Base-by-base conservation (phyloP, 2,797 vertebrate species). In the Labroides dimidiatus region DNA sequence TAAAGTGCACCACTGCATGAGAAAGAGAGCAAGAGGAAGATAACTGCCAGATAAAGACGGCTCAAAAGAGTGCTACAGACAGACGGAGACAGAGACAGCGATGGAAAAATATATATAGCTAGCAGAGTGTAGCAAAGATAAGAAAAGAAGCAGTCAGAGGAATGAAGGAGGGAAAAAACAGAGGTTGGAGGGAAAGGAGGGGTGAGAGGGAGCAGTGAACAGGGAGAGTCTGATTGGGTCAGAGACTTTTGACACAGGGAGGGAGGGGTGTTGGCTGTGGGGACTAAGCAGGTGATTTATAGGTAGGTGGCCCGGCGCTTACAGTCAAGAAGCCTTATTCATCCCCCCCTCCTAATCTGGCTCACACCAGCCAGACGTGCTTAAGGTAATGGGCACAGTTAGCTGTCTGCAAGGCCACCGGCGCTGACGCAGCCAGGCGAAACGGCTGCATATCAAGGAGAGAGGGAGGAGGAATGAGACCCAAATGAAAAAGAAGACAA, bases 211-310 rank as follows among this genome's bases (percentile, higher is more conserved):
- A 69, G 56, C 17, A 14, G 14, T 4, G 19, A 63, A 56, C 54
- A 47, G 53, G 9, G 55, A 68, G 53, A 84, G 82, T 85, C 56
- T 80, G 65, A 39, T 71, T 65, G 82, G 84, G 80, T 89, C 64
- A 62, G 62, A 77, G 56, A 69, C 58, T 54, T 81, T 82, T 82
- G 76, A 73, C 60, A 68, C 54, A 33, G 63, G 48, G 66, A 63
- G 30, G 5, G 52, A 56, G 49, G 27, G 48, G 24, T 23, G 24
- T 72, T 81, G 75, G 87, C 76, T 81, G 69, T 43, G 60, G 70
- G 67, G 81, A 84, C 80, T 80, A 78, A 85, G 83, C 67, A 49
- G 81, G 78, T 90, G 84, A 92, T 89, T 91, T 88, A 91, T 87
- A 69, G 80, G 70, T 72, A 51, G 79, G 76, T 79, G 80, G 77